A percentile compares a stretch with the other conserved stretches of the same genome.
Conservation (phyloP, 1,140 invertebrate species). For the Bombus pyrosoma region DNA sequence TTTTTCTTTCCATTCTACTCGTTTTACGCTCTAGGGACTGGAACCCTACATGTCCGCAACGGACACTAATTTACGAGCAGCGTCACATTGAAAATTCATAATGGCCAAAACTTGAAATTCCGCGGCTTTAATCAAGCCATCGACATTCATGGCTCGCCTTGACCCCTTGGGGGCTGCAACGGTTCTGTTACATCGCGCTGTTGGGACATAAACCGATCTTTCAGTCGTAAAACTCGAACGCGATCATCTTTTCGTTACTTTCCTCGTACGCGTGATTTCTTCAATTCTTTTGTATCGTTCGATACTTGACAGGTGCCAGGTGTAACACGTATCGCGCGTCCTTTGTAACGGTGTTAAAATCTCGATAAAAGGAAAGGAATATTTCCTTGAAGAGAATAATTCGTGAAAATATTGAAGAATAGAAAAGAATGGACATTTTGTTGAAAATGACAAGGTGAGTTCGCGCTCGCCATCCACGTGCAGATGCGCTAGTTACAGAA, state of each 20-base stretch:
- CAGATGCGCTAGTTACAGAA: no score
- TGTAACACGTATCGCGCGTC: no score
- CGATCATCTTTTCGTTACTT: no score
- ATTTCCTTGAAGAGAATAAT: neutral
- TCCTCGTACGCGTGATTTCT: neutral
- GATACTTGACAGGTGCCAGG: neutral
- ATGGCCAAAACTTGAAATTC: slow-evolving; percentile 2
- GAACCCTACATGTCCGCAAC: neutral
- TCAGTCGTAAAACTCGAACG: neutral
- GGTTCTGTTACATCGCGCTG: neutral
- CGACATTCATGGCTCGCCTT: slow-evolving; percentile 14
- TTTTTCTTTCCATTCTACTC: neutral
- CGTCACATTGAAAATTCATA: slow-evolving; percentile 21
- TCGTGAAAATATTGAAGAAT: neutral
- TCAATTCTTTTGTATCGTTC: neutral
- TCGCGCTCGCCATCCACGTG: no score
- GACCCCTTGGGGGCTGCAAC: neutral
- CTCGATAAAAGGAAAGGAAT: no score
- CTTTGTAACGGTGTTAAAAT: neutral
- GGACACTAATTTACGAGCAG: neutral
- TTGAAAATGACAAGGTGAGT: no score
- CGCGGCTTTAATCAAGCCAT: slow-evolving; percentile 24
- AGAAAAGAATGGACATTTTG: neutral
- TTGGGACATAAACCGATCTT: neutral
- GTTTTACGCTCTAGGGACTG: neutral